phyloP scores from a whole-genome alignment of 2,888 invertebrate species.

The Sympetrum striolatum region DNA sequence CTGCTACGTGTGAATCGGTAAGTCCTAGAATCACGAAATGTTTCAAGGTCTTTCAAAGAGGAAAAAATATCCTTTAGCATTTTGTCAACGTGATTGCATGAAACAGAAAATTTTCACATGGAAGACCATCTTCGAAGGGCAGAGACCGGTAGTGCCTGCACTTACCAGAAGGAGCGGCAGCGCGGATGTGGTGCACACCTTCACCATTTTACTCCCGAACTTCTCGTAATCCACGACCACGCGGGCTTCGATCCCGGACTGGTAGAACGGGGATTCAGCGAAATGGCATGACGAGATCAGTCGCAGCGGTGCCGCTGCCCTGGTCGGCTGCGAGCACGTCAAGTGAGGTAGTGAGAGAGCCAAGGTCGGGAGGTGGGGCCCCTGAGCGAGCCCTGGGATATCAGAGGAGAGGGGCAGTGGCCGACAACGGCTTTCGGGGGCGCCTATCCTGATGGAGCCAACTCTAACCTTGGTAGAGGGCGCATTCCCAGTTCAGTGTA shows the following conservation, averaged over 20 bases:
- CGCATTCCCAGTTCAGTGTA: background rate
- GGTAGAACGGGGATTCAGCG: background rate
- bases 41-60: background rate
- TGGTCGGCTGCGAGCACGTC: background rate
- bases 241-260: background rate
- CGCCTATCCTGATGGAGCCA: background rate
- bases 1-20: background rate
- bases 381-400: background rate
- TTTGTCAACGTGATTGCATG: background rate
- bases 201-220: background rate
- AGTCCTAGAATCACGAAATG: background rate
- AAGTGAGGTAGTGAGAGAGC: background rate
- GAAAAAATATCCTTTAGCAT: background rate
- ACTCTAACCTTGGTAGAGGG: background rate
- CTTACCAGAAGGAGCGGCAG: background rate
- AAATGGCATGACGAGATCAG: background rate
- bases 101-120: background rate
- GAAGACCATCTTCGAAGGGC: background rate
- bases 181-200: background rate
- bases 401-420: background rate
- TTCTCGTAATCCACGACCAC: background rate
- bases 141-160: background rate
- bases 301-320: background rate
- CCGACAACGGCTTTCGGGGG: background rate
- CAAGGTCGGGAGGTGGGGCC: background rate